phyloP scores from a whole-genome alignment of 2,113 vertebrate genomes.

The Phrynosoma platyrhinos region DNA sequence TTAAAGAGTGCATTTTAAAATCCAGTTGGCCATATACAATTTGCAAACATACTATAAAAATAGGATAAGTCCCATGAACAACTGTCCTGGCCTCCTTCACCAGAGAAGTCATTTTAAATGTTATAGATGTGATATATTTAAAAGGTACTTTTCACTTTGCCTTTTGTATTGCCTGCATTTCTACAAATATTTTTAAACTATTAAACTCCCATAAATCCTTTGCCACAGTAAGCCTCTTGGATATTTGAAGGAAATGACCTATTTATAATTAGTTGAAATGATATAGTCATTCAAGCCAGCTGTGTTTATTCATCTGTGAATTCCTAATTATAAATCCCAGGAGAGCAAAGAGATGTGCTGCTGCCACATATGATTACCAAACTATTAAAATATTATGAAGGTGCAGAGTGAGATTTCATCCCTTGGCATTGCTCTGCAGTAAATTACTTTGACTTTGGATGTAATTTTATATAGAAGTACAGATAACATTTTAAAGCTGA shows the following conservation, averaged over 20 bases:
- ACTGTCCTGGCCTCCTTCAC: neutral
- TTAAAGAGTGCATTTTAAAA: neutral
- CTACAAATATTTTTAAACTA: neutral
- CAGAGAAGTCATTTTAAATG: neutral
- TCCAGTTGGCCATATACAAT: neutral
- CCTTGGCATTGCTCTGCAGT: neutral
- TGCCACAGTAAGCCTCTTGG: neutral
- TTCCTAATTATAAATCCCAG: slow-evolving; percentile 17
- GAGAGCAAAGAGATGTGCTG: neutral
- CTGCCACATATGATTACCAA: slow-evolving; percentile 7
- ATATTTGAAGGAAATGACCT: slow-evolving; percentile 17
- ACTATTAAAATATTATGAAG: neutral
- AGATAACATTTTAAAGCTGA: neutral
- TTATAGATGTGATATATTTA: neutral
- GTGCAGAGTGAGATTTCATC: slow-evolving; percentile 6
- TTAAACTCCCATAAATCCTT: neutral
- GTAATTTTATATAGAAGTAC: neutral
- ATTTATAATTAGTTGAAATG: slow-evolving; percentile 8
- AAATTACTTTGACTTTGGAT: slow-evolving; percentile 7
- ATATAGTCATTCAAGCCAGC: neutral
- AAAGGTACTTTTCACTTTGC: neutral
- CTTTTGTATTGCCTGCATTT: neutral
- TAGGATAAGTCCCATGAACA: neutral
- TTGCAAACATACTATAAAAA: neutral
- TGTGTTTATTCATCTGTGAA: slow-evolving; percentile 19